phyloP scores from a whole-genome alignment of 2,113 vertebrate genomes.

The Vombatus ursinus region DNA sequence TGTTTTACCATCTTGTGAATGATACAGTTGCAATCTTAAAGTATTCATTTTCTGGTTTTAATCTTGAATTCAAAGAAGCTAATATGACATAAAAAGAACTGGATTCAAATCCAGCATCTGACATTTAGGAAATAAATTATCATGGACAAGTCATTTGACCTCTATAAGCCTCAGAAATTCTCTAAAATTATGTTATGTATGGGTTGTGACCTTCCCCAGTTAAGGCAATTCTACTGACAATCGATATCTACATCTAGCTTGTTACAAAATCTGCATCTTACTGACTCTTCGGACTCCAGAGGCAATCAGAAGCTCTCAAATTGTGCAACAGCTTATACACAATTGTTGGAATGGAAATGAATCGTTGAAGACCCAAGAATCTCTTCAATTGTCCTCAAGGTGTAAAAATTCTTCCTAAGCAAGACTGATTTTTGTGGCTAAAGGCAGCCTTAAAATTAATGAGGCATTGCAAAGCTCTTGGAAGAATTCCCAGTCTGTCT shows the following conservation, averaged over 20 bases:
- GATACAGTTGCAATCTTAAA: not conserved
- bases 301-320: not conserved
- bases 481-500: conserved; percentile 72
- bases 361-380: conserved; percentile 19
- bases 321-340: conserved; percentile 24
- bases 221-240: not conserved
- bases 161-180: not conserved
- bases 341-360: conserved; percentile 55
- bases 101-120: too few relatives aligned
- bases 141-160: not conserved
- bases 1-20: not conserved
- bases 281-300: not conserved
- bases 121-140: too few relatives aligned
- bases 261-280: not conserved
- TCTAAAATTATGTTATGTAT: not conserved
- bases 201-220: not conserved
- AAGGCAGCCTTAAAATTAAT: conserved; percentile 78
- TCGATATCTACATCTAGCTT: not conserved
- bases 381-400: conserved; percentile 61
- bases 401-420: conserved; percentile 61
- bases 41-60: conserved; percentile 26
- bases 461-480: conserved; percentile 61
- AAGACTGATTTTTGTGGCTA: conserved; percentile 48
- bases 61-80: conserved; percentile 2
- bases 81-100: too few relatives aligned